phyloP scores from a whole-genome alignment of 2,797 vertebrate species.

The Gallinago solitaria region DNA sequence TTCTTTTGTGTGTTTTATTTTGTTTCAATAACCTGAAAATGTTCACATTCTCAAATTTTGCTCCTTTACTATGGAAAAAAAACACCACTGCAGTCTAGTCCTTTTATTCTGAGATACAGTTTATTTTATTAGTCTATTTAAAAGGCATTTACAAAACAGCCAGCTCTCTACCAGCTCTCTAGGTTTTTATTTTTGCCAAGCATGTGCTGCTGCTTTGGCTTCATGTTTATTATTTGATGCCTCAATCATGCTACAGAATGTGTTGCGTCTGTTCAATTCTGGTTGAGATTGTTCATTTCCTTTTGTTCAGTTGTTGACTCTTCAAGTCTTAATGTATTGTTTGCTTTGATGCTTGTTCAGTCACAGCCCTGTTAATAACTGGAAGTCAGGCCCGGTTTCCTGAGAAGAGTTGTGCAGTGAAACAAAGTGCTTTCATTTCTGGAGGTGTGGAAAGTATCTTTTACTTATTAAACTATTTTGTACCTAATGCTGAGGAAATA shows the following conservation, averaged over 20 bases:
- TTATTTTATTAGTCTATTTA: not conserved
- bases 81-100: not conserved
- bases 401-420: not conserved
- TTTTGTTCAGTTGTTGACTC: slow-evolving; percentile 4
- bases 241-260: not conserved
- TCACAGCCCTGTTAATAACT: not conserved
- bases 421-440: not conserved
- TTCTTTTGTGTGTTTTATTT: not conserved
- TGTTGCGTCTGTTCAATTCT: not conserved
- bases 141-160: not conserved
- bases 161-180: not conserved
- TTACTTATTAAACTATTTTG: not conserved
- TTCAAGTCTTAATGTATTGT: not conserved
- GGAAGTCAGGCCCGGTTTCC: not conserved
- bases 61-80: not conserved
- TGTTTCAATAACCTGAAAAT: not conserved
- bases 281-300: not conserved
- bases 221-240: not conserved
- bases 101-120: not conserved
- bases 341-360: not conserved
- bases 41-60: not conserved
- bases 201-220: not conserved
- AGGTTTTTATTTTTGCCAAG: not conserved
- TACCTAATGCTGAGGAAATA: not conserved
- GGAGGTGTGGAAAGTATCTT: not conserved